Base-by-base conservation (phyloP, 2,797 vertebrate species). In the Trichosurus vulpecula region DNA sequence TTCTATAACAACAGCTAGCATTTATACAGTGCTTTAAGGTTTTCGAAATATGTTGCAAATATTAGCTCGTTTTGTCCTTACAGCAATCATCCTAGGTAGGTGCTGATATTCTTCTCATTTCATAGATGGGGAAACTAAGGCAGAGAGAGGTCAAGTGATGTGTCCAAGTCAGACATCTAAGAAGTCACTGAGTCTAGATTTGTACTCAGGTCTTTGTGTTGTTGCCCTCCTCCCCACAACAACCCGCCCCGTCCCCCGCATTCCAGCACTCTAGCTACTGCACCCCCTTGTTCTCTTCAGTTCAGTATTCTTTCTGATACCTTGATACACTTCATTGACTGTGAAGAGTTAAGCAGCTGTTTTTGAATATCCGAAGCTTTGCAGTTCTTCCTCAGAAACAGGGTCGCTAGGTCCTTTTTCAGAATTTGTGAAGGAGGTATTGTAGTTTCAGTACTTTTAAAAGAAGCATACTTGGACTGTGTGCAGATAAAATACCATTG, bases 291-390 rank as follows among this genome's bases (percentile, higher is more conserved):
- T n/a, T 93, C 55, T 93, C 90, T 96, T 96, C 94, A 94, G 74
- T 27, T 29, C 9, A 25, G 14, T 97, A 51, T 61, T 98, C 55
- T 90, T 96, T 95, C 53, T 66, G 53, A 1, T n/a, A 96, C 3
- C 30, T 93, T 51, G 9, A 94, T 95, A 30, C 61, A 94, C 87
- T 94, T 96, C 94, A 91, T 89, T 96, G 95, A 94, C 74, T 91
- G 19, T 89, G 66, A 90, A 55, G n/a, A 35, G n/a, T 90, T 96
- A 96, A 95, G 51, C 29, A 94, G 41, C 35, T 96, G 52, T 94
- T 16, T 95, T 97, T 97, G 95, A 95, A n/a, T 94, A 91, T 52
- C 51, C 95, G 4, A 93, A 91, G 54, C 94, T 96, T 91, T 96
- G 52, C 94, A 74, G 19, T 35, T 61, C 58, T 90, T 96, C 97